Evolutionary conservation across 2,797 vertebrate species (phyloP), one percentile per base, ranked within the genome.

Genomic region (Valencia hispanica): DNA sequence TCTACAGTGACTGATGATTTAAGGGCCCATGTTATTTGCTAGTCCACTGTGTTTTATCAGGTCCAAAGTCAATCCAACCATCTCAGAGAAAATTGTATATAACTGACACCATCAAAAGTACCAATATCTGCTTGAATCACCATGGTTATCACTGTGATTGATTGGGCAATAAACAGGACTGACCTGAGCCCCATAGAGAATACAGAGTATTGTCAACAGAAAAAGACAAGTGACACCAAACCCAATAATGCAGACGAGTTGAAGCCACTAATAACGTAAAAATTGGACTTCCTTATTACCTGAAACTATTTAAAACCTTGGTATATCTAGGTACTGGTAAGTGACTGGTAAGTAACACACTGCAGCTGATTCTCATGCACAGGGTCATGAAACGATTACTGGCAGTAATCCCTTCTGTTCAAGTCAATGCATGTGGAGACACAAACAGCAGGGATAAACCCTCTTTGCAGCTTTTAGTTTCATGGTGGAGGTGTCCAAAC

Each of bases 331-430:
- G 22, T 65, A 41, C 20, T 0, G 36, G 22, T 41, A 36, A 25
- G 10, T 39, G 22, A 4, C 36, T n/a, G n/a, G n/a, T n/a, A n/a
- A n/a, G n/a, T n/a, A 50, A 91, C 85, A 89, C 82, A 66, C 80
- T 87, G 82, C 81, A 87, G 81, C 84, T 82, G 84, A 82, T 84
- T 93, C 88, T 87, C 86, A 86, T 77, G 73, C 75, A 83, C 86
- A 86, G 85, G 91, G 90, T 91, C 88, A 77, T 87, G 90, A 92
- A 93, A 92, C 79, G 89, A 95, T 95, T 93, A 94, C 82, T 86
- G 79, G 66, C 87, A 88, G 77, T 93, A 94, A 95, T 93, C 92
- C 92, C 87, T 79, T 89, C 77, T 80, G 75, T 91, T 88, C 87
- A 89, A 89, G 87, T 80, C 22, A 20, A 88, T 78, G 84, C 77